These are phyloP conservation scores for Platycheirus rosarum DNA, from an alignment of 2,888 invertebrate species.

Conservation along the genomic window DNA sequence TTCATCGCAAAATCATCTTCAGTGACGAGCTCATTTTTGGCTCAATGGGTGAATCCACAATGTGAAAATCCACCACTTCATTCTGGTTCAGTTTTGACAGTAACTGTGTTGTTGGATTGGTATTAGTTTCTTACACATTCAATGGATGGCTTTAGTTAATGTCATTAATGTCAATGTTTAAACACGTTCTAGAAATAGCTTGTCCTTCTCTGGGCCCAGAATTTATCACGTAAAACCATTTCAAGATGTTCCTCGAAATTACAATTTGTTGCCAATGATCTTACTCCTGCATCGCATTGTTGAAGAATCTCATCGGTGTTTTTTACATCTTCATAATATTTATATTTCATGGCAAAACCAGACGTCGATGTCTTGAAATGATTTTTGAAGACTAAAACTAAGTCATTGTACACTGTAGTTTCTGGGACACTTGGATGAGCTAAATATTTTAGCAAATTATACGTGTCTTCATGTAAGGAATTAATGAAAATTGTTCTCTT, in stretches of 20 bases:
- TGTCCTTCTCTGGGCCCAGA: slow-evolving; percentile 65
- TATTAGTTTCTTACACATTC: no score
- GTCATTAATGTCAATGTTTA: not conserved
- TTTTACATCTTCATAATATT: slow-evolving; percentile 2
- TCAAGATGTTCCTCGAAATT: slow-evolving; percentile 3
- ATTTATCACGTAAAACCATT: slow-evolving; percentile 38
- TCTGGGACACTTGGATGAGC: slow-evolving; percentile 9
- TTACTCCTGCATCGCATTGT: slow-evolving; percentile 1
- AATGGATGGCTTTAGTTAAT: not conserved
- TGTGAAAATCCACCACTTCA: no score
- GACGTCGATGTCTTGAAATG: slow-evolving; percentile 12
- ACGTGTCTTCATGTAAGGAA: slow-evolving; percentile 8
- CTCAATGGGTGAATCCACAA: no score
- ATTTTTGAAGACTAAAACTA: not conserved
- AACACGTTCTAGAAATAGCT: slow-evolving; percentile 64
- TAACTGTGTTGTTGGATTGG: no score
- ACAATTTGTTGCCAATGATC: slow-evolving; percentile 10
- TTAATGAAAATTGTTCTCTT: slow-evolving; percentile 24
- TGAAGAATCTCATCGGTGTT: not conserved
- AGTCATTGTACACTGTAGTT: not conserved
- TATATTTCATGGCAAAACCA: not conserved
- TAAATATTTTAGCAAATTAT: slow-evolving; percentile 5
- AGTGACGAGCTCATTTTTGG: no score
- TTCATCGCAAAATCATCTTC: no score
- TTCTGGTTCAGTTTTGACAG: no score